A percentile compares a stretch with the other conserved stretches of the same genome.
Conservation (phyloP, 2,113 vertebrate species). For the Bostrychus sinensis region DNA sequence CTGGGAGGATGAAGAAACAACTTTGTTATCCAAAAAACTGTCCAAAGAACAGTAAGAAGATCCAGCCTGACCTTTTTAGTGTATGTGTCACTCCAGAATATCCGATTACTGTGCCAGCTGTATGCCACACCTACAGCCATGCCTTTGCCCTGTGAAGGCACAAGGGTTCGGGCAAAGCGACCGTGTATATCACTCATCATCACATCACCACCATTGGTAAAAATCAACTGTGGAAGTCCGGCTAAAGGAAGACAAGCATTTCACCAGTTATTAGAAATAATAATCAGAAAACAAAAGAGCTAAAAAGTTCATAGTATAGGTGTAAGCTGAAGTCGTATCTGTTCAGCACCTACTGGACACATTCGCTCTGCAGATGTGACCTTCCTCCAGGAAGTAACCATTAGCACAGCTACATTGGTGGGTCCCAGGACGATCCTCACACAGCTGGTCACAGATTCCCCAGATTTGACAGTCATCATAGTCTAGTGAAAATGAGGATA, state of each 20-base stretch:
- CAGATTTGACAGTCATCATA: constrained; percentile 80
- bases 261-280: not conserved
- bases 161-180: constrained; percentile 65
- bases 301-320: not conserved
- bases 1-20: constrained; percentile 33
- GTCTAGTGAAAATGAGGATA: constrained; percentile 53
- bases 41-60: not conserved
- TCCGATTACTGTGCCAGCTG: constrained; percentile 50
- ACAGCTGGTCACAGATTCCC: constrained; percentile 82
- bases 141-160: constrained; percentile 71
- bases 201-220: constrained; percentile 75
- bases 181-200: constrained; percentile 78
- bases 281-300: not conserved
- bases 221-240: constrained; percentile 78
- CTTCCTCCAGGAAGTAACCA: constrained; percentile 76
- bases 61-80: constrained; percentile 68
- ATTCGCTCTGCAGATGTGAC: constrained; percentile 75
- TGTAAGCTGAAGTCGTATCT: not conserved
- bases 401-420: constrained; percentile 76
- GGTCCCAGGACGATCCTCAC: constrained; percentile 75
- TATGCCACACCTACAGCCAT: constrained; percentile 71
- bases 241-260: constrained; percentile 43
- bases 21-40: not conserved
- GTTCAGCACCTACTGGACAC: constrained; percentile 62
- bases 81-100: constrained; percentile 78